phyloP scores from a whole-genome alignment of 1,140 invertebrate genomes.

The Littorina saxatilis region DNA sequence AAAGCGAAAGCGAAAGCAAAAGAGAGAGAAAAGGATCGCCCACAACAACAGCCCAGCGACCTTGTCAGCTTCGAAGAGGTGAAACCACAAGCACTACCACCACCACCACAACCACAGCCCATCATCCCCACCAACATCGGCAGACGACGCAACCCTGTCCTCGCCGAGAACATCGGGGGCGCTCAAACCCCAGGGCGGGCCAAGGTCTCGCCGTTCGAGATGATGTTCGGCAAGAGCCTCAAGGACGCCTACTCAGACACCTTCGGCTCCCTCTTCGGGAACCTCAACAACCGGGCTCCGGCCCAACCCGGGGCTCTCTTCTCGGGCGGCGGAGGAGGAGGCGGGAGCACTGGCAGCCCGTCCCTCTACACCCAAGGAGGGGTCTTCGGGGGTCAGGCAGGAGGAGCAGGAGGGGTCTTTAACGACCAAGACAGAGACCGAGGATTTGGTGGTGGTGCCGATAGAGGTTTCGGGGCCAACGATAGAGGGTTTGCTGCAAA shows the following conservation, averaged over 20 bases:
- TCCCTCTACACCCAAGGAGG: not conserved
- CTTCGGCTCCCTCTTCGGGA: conserved; percentile 7
- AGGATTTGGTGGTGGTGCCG: too few relatives aligned
- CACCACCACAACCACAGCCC: too few relatives aligned
- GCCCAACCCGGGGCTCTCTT: not conserved
- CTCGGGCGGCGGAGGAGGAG: not conserved
- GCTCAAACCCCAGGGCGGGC: not conserved
- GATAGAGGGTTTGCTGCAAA: too few relatives aligned
- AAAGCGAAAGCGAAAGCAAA: too few relatives aligned
- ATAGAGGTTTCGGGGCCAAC: too few relatives aligned
- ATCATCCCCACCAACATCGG: not conserved
- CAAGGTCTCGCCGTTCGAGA: not conserved
- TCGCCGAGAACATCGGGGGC: not conserved
- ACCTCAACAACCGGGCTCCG: not conserved
- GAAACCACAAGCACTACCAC: too few relatives aligned
- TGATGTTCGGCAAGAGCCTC: conserved; percentile 17
- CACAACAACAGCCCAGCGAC: too few relatives aligned
- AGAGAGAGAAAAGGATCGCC: too few relatives aligned
- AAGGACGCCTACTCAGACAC: not conserved
- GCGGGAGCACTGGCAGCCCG: too few relatives aligned
- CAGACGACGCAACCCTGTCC: not conserved
- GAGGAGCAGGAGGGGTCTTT: not conserved
- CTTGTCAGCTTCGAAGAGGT: too few relatives aligned
- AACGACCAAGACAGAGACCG: not conserved
- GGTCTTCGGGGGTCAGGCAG: not conserved